Percentiles rank a stretch among this genome's conserved stretches.
phyloP scores from a whole-genome alignment of 2,888 invertebrate genomes.

The Lasioglossum zephyrum region DNA sequence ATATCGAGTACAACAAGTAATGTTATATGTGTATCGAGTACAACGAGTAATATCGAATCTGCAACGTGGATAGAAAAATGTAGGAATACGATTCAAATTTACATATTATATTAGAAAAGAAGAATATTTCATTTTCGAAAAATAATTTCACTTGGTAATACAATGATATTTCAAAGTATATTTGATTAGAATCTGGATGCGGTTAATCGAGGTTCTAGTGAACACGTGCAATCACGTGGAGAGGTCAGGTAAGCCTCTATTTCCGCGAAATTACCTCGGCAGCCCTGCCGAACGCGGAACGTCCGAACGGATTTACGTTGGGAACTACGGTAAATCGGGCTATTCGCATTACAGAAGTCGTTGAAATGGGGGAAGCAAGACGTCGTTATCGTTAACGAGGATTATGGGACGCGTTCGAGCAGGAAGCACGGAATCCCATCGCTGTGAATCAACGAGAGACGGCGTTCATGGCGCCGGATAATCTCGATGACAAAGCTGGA shows the following conservation, averaged over 20 bases:
- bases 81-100: no score
- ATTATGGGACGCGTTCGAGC: background rate
- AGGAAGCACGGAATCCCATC: slow-evolving; percentile 10
- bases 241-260: background rate
- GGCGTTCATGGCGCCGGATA: slow-evolving; percentile 60
- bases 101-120: no score
- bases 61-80: no score
- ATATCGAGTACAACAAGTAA: no score
- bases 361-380: background rate
- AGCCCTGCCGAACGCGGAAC: background rate
- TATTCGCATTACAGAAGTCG: background rate
- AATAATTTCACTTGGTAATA: no score
- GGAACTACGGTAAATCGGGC: background rate
- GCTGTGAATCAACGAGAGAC: slow-evolving; percentile 33
- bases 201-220: no score
- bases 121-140: no score
- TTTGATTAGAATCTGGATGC: no score
- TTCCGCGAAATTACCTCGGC: background rate
- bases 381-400: background rate
- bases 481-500: slow-evolving; percentile 65
- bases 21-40: no score
- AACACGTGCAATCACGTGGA: no score
- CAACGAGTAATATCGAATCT: no score
- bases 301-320: background rate
- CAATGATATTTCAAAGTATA: no score